Evolutionary conservation across 2,888 invertebrate genomes (phyloP), one percentile per base, ranked within the genome.

Genomic region (Carterocephalus palaemon): DNA sequence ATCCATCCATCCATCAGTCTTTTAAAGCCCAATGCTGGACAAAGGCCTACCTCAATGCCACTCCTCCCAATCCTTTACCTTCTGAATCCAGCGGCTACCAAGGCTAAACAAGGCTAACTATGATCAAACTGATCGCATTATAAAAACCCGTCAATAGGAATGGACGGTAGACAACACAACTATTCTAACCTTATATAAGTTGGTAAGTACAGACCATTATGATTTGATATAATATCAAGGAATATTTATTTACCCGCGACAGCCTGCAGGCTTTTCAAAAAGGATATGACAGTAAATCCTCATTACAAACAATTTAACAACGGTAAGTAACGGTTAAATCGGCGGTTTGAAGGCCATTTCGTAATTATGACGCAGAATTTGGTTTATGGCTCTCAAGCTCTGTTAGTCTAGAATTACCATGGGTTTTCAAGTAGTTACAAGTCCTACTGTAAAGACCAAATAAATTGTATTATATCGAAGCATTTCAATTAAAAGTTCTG

Each of bases 301-400:
- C 47, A 34, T 39, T 45, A 34, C 42, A 37, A 45, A 36, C 36
- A 37, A 45, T 37, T 19, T 5, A 33, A 28, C 41, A 22, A 20
- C 28, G 10, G 33, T 24, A 33, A 41, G 34, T 29, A 36, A 29
- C 26, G n/a, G 33, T 24, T 45, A 40, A 31, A 17, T 23, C 31
- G 23, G 26, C 16, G 19, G 28, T 28, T 12, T 22, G 15, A 28
- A 34, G 19, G 42, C 29, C 8, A 49, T 51, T 53, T 45, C 47
- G 47, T 47, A 62, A 53, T 62, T 63, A 62, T 57, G 43, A 45
- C 51, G 48, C 52, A 28, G 37, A 26, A 23, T 36, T 51, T 55
- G 33, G 52, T 56, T 59, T 59, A 56, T 53, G 42, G 47, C 49
- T 48, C 10, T 24, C n/a, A n/a, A n/a, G n/a, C n/a, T n/a, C n/a